Evolutionary conservation across 2,797 vertebrate species (phyloP).

Genomic region (Petrocephalus sullivani): DNA sequence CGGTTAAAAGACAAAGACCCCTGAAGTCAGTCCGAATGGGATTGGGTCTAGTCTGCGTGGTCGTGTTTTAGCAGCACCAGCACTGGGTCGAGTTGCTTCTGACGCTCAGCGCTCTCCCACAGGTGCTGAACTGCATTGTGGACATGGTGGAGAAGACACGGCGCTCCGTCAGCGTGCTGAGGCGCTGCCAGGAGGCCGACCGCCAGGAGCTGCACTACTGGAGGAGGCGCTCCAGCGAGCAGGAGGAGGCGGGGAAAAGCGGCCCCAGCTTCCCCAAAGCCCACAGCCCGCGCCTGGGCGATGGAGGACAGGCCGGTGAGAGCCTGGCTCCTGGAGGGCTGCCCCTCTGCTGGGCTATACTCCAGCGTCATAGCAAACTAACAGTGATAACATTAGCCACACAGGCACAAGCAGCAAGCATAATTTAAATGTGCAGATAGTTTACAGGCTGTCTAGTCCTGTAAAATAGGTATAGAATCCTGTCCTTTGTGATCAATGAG

Average conservation of each 20-base stretch:
- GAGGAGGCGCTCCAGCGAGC: slow-evolving; percentile 83
- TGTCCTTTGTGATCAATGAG: neutral
- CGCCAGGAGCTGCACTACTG: slow-evolving; percentile 95
- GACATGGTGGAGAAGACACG: slow-evolving; percentile 99
- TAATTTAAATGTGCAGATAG: neutral
- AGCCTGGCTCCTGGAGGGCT: neutral
- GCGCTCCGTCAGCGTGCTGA: slow-evolving; percentile 87
- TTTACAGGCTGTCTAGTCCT: neutral
- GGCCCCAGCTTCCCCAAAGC: slow-evolving; percentile 72
- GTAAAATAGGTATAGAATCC: neutral
- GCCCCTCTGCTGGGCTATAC: neutral
- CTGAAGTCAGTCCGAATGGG: neutral
- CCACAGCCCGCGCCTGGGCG: slow-evolving; percentile 81
- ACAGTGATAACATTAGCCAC: neutral
- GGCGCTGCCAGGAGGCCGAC: slow-evolving; percentile 93
- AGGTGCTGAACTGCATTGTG: slow-evolving; percentile 95
- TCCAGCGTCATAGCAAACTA: neutral
- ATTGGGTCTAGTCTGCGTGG: neutral
- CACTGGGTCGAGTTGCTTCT: neutral
- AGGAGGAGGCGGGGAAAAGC: slow-evolving; percentile 82
- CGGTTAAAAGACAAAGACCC: neutral
- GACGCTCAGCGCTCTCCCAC: neutral
- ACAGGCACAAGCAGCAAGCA: neutral
- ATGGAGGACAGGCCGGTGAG: slow-evolving; percentile 66
- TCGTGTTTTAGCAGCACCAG: neutral